These are phyloP conservation scores for Dasypogon diadema DNA, from an alignment of 2,888 invertebrate species.

Conservation along the genomic window DNA sequence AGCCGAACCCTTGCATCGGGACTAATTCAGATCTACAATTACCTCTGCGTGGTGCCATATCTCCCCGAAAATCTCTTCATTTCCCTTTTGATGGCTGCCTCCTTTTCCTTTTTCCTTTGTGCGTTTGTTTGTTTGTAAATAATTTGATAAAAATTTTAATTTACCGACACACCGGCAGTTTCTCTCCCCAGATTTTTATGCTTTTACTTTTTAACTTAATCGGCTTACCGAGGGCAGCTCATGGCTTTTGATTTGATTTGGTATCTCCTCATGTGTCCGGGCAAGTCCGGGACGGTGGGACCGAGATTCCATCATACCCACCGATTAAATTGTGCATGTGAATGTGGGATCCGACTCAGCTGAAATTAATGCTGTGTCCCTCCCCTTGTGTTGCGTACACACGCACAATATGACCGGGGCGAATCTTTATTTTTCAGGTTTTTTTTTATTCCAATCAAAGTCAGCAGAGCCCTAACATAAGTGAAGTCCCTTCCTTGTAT, in stretches of 20 bases:
- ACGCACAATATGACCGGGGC: slow-evolving; percentile 22
- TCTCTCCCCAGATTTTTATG: not conserved
- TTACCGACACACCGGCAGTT: slow-evolving; percentile 21
- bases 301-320: not conserved
- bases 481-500: slow-evolving; percentile 19
- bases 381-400: slow-evolving; percentile 13
- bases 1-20: slow-evolving; percentile 34
- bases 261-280: not conserved
- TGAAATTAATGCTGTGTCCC: slow-evolving; percentile 24
- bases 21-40: slow-evolving; percentile 18
- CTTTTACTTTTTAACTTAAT: slow-evolving; percentile 32
- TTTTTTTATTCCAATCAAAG: slow-evolving; percentile 23
- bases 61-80: slow-evolving; percentile 46
- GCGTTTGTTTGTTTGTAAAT: slow-evolving; percentile 49
- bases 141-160: slow-evolving; percentile 51
- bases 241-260: slow-evolving; percentile 11
- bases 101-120: slow-evolving; percentile 23
- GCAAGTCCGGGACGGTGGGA: too few relatives aligned
- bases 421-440: slow-evolving; percentile 4
- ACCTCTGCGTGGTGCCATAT: slow-evolving; percentile 46
- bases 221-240: slow-evolving; percentile 30
- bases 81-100: slow-evolving; percentile 43
- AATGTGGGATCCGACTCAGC: slow-evolving; percentile 20
- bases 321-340: slow-evolving; percentile 28
- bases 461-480: slow-evolving; percentile 4